Evolutionary conservation across 1,140 invertebrate genomes (phyloP), one percentile per base, ranked within the genome.

Genomic region (Trichonephila inaurata): DNA sequence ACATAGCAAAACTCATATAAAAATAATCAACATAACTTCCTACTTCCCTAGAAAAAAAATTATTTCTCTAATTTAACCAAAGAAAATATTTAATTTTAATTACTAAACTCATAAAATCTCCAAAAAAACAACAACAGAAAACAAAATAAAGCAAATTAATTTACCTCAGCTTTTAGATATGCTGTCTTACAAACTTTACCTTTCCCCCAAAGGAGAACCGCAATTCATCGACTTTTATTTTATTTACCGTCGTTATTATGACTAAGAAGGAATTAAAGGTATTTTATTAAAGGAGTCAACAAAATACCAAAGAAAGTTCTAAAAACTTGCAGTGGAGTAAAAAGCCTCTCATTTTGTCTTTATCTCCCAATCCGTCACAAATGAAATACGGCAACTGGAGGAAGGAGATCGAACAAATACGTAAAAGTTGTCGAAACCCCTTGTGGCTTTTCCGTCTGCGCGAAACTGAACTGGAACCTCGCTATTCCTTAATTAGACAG

Each of bases 401-500:
- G 83, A 58, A 88, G 6, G 61, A 18, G 61, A 44, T 64, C 60
- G 61, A 88, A 28, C 60, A 62, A 88, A 64, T 88, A 88, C 86
- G 86, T 64, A 64, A 88, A 88, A 88, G 58, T 88, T 58, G 24
- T 88, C 60, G 86, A 64, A 88, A 64, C 33, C 86, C 86, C 86
- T 64, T 44, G 86, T 88, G 62, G 61, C 33, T 88, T 88, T 88
- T 40, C 60, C 72, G 28, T 77, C 86, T 64, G 19, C 86, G 1
- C 60, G 86, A 88, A 77, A 88, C 61, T 88, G 83, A 61, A 40
- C 86, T 83, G 86, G 62, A 85, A 61, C 83, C 64, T 82, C 60
- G 28, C 89, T 21, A 82, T 91, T 33, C 89, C 72, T 62, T 91
- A 91, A 91, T 91, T 91, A 91, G 89, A 91, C 89, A 91, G 89